Conservation (phyloP, 2,888 invertebrate genomes). For the Plemyria rubiginata region DNA sequence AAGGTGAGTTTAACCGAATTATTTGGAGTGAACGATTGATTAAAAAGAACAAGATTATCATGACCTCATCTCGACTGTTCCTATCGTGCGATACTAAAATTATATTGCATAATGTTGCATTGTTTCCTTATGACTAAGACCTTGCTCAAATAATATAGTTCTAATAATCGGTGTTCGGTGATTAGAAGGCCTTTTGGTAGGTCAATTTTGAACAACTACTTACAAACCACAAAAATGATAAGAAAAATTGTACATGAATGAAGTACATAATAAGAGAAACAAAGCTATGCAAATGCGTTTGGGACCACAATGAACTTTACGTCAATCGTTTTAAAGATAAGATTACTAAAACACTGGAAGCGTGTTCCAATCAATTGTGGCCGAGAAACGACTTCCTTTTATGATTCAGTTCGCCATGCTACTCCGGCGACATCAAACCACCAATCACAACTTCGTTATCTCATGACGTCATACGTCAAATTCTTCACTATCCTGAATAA, state of each 20-base stretch:
- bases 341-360: background rate
- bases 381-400: background rate
- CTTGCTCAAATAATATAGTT: constrained; percentile 19
- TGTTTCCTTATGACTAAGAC: constrained; percentile 47
- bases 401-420: background rate
- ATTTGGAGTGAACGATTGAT: constrained; percentile 46
- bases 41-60: constrained; percentile 50
- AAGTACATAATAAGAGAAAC: too few species aligned
- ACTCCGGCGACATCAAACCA: background rate
- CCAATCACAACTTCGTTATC: constrained; percentile 22
- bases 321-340: background rate
- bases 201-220: constrained; percentile 2
- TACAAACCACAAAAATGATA: background rate
- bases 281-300: too few species aligned
- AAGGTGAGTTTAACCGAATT: constrained; percentile 49
- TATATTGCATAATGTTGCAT: constrained; percentile 46
- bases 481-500: constrained; percentile 18
- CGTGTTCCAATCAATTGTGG: background rate
- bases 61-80: constrained; percentile 53
- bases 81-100: constrained; percentile 41
- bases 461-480: constrained; percentile 17
- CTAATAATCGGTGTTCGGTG: constrained; percentile 19
- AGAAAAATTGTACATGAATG: background rate
- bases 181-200: constrained; percentile 22
- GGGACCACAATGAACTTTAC: constrained; percentile 1